Percentiles rank a stretch among this genome's conserved stretches.
Conservation (phyloP, 2,797 vertebrate species). For the Rhincodon typus region DNA sequence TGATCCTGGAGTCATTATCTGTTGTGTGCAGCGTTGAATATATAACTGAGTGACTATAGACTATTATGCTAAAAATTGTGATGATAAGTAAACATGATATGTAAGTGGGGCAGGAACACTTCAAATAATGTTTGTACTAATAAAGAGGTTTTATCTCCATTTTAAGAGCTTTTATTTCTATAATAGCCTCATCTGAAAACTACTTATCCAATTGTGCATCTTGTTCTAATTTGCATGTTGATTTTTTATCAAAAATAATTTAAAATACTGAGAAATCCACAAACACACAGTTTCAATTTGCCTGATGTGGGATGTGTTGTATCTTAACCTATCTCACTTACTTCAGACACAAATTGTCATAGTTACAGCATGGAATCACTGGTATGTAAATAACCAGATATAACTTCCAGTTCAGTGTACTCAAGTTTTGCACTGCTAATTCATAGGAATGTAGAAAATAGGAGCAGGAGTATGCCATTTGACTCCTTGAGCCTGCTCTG, state of each 20-base stretch:
- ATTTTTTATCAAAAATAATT: neutral
- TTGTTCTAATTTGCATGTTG: neutral
- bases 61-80: neutral
- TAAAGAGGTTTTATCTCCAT: neutral
- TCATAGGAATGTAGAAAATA: neutral
- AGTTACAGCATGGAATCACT: neutral
- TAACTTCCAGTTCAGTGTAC: neutral
- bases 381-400: neutral
- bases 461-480: too few species aligned
- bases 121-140: neutral
- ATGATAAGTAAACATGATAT: neutral
- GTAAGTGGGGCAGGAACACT: neutral
- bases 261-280: neutral
- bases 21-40: neutral
- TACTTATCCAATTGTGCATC: neutral
- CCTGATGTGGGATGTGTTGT: neutral
- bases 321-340: neutral
- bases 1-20: neutral
- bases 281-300: neutral
- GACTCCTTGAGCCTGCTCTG: too few species aligned
- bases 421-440: neutral
- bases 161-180: neutral
- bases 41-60: neutral
- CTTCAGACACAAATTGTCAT: neutral
- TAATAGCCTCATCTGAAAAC: neutral